phyloP scores from a whole-genome alignment of 2,113 vertebrate genomes.

The Chitala chitala region DNA sequence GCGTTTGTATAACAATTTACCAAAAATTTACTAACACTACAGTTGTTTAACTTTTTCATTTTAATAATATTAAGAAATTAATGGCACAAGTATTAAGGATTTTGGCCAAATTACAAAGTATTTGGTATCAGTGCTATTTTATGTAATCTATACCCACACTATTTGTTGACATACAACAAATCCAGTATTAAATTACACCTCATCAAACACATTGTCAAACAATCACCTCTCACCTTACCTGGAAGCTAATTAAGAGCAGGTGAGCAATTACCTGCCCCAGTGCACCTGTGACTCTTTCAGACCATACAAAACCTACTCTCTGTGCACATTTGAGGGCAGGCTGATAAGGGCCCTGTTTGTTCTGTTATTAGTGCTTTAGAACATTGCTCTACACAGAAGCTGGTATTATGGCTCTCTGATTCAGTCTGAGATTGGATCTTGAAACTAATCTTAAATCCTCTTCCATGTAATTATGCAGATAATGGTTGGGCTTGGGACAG shows the following conservation, averaged over 20 bases:
- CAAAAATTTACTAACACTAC: background rate
- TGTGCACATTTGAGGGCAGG: conserved; percentile 21
- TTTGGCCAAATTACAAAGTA: background rate
- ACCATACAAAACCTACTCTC: conserved; percentile 20
- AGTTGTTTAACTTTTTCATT: background rate
- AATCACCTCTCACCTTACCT: conserved; percentile 51
- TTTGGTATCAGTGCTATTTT: background rate
- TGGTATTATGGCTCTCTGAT: conserved; percentile 56
- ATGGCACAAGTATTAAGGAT: background rate
- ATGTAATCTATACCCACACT: conserved; percentile 9
- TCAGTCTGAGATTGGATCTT: conserved; percentile 61
- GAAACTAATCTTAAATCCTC: conserved; percentile 66
- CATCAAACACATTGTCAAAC: conserved; percentile 19
- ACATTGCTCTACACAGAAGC: conserved; percentile 53
- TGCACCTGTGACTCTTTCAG: conserved; percentile 47
- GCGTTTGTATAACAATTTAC: background rate
- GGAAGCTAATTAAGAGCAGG: conserved; percentile 46
- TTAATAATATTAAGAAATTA: background rate
- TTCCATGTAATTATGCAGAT: conserved; percentile 64
- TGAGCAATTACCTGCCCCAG: conserved; percentile 46
- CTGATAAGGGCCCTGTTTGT: conserved; percentile 42
- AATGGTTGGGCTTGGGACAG: conserved; percentile 56
- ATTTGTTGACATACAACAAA: conserved; percentile 3
- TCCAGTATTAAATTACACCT: conserved; percentile 11
- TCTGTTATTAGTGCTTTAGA: conserved; percentile 51